Percentiles rank a stretch among this genome's conserved stretches.
Evolutionary conservation across 2,888 invertebrate genomes (phyloP).

Genomic region (Epinotia ramella): DNA sequence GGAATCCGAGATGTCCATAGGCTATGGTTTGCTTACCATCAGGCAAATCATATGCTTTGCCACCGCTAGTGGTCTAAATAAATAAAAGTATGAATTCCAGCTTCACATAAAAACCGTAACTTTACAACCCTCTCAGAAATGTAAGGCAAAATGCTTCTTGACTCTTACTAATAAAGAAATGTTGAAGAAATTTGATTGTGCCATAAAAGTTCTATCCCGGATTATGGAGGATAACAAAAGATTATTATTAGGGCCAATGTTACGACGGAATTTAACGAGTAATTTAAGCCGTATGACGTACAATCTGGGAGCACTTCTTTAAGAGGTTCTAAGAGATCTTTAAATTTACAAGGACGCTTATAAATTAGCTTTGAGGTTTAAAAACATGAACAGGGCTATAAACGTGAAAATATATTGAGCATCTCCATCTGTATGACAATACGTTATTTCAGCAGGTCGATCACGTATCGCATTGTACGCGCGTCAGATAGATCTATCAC

Average conservation of each 20-base stretch:
- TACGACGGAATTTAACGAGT: slow-evolving; percentile 1
- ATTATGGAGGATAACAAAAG: slow-evolving; percentile 21
- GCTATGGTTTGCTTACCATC: too few relatives aligned
- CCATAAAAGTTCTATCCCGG: slow-evolving; percentile 29
- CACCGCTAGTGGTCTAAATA: too few relatives aligned
- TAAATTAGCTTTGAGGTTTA: background rate
- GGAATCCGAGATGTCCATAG: too few relatives aligned
- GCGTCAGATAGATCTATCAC: too few relatives aligned
- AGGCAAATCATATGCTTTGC: too few relatives aligned
- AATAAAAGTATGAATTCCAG: background rate
- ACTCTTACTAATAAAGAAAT: slow-evolving; percentile 32
- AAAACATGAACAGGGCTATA: background rate
- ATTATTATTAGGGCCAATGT: slow-evolving; percentile 19
- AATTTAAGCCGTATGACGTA: slow-evolving; percentile 13
- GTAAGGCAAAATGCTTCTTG: background rate
- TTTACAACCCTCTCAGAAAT: slow-evolving; percentile 14
- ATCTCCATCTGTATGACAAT: too few relatives aligned
- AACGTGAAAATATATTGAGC: too few relatives aligned
- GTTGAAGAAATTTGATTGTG: slow-evolving; percentile 33
- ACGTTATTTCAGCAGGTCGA: too few relatives aligned
- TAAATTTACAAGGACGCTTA: background rate
- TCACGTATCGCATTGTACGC: too few relatives aligned
- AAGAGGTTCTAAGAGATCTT: slow-evolving; percentile 1
- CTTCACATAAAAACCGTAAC: background rate
- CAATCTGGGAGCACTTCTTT: slow-evolving; percentile 5